Percentiles rank a stretch among this genome's conserved stretches.
phyloP scores from a whole-genome alignment of 2,113 vertebrate genomes.

The Dasypus novemcinctus region DNA sequence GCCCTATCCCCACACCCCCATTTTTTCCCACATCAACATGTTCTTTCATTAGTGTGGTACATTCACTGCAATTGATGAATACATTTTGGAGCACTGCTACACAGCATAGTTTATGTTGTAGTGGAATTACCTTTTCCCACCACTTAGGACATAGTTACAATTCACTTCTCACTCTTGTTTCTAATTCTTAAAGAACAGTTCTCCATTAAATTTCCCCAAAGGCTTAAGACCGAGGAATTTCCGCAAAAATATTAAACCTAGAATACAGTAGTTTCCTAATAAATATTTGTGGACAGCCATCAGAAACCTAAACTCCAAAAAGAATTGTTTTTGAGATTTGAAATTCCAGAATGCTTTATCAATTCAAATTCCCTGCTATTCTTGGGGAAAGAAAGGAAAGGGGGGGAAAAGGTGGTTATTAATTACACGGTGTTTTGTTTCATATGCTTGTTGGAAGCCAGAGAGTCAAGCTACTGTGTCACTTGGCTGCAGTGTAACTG shows the following conservation, averaged over 20 bases:
- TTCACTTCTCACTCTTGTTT: not conserved
- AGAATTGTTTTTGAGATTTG: not conserved
- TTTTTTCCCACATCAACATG: no score
- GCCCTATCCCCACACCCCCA: no score
- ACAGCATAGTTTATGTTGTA: no score
- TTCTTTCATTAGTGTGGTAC: no score
- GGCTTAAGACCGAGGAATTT: not conserved
- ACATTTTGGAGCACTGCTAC: no score
- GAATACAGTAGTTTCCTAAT: not conserved
- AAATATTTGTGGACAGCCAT: not conserved
- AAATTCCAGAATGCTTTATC: not conserved
- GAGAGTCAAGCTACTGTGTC: not conserved
- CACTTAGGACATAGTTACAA: not conserved
- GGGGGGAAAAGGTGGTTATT: not conserved
- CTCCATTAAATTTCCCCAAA: not conserved
- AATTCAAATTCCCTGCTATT: not conserved
- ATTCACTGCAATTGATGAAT: no score
- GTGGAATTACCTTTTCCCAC: not conserved
- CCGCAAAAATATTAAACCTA: not conserved
- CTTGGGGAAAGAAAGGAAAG: not conserved
- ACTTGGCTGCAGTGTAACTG: not conserved
- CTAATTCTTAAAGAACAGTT: not conserved
- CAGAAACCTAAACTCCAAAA: not conserved
- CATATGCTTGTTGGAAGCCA: not conserved
- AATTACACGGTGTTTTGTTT: not conserved